These are phyloP conservation scores for Onthophagus sagittarius DNA, from an alignment of 2,888 invertebrate genomes.

Conservation along the genomic window DNA sequence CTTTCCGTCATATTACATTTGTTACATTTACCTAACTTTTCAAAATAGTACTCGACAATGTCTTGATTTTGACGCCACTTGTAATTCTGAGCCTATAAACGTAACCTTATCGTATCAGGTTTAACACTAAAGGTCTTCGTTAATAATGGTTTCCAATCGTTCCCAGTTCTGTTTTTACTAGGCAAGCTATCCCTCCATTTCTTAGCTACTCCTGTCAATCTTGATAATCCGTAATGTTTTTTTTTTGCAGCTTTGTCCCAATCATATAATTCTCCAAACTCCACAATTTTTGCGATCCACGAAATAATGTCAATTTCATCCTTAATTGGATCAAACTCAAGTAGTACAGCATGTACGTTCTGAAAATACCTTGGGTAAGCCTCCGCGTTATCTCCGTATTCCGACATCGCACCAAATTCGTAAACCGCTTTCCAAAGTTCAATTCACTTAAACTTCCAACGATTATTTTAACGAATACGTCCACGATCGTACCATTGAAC, in stretches of 20 bases:
- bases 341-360: conserved; percentile 11
- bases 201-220: conserved; percentile 28
- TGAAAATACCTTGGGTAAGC: conserved; percentile 9
- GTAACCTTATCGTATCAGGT: not conserved
- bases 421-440: not conserved
- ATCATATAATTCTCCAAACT: conserved; percentile 26
- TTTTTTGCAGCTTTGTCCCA: conserved; percentile 27
- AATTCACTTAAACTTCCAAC: conserved; percentile 4
- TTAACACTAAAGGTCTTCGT: not conserved
- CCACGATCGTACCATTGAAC: too few species aligned
- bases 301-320: conserved; percentile 20
- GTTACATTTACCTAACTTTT: conserved; percentile 30
- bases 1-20: conserved; percentile 26
- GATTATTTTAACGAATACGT: too few species aligned
- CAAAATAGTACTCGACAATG: conserved; percentile 30
- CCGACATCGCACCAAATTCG: too few species aligned
- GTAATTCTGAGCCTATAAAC: conserved; percentile 27
- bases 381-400: not conserved
- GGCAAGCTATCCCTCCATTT: conserved; percentile 28
- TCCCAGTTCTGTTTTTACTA: conserved; percentile 12
- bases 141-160: conserved; percentile 17
- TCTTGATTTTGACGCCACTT: conserved; percentile 23
- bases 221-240: conserved; percentile 26
- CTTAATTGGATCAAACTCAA: conserved; percentile 16
- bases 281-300: conserved; percentile 21